Evolutionary conservation across 2,113 vertebrate species (phyloP).

Genomic region (Lagopus muta): DNA sequence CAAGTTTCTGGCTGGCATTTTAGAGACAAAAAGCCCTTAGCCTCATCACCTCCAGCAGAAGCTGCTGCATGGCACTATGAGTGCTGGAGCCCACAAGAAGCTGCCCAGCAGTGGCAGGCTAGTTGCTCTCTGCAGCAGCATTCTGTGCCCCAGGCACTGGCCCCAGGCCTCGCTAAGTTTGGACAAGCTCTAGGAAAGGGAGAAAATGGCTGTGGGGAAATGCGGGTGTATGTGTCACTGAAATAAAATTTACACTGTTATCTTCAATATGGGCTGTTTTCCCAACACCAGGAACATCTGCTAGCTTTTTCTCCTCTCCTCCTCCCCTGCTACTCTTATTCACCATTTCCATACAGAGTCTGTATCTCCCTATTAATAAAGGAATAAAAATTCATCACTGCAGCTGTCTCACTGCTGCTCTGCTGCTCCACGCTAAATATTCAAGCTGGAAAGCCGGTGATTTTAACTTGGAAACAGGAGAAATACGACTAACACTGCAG

Average conservation of each 20-base stretch:
- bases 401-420: background rate
- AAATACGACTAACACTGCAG: constrained; percentile 13
- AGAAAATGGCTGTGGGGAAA: background rate
- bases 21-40: background rate
- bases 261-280: background rate
- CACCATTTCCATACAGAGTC: background rate
- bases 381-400: background rate
- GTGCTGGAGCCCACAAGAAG: background rate
- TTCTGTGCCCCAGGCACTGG: background rate
- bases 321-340: background rate
- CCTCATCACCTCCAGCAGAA: background rate
- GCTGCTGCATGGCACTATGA: background rate
- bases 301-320: background rate
- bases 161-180: background rate
- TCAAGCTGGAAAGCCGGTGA: background rate
- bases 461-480: constrained; percentile 1
- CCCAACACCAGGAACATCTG: background rate
- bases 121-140: background rate
- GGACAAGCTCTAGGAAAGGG: background rate
- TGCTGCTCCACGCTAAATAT: constrained; percentile 6
- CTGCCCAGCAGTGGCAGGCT: background rate
- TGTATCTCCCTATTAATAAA: background rate
- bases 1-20: background rate
- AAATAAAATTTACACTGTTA: background rate
- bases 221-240: background rate